Base-by-base conservation (phyloP, 2,888 invertebrate genomes). In the Leptopilina syphax region DNA sequence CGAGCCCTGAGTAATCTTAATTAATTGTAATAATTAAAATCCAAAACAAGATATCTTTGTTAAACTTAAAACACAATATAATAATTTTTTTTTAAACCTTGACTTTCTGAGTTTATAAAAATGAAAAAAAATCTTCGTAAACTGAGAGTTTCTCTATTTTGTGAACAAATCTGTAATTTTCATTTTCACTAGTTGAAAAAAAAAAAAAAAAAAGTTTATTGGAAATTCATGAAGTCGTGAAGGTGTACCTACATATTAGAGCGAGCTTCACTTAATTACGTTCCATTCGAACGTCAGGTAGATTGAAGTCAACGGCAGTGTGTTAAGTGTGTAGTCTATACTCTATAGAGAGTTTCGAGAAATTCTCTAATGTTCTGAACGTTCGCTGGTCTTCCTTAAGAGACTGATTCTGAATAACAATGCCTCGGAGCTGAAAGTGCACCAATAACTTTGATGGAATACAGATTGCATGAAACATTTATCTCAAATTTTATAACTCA, bases 331-430 rank as follows among this genome's bases (percentile, higher is more conserved):
- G 44, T 34, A 34, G 34, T 34, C 24, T 54, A 7, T 57, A 73
- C 54, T 13, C 57, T 27, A 27, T 12, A 73, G 13, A 73, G 73
- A 73, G 54, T 73, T 73, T 73, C 73, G 57, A 73, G 73, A 73
- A 57, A 73, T 73, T 73, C 57, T 70, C 27, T 54, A 54, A 47
- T 47, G 50, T 50, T 67, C 47, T 27, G 50, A 50, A 27, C 54
- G 70, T 70, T 70, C 70, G 24, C 65, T 65, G 65, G 65, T 41
- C 65, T 34, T 65, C 65, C 65, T 73, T 57, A 57, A n/a, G 73
- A 73, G 73, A 73, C 5, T 57, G 73, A 73, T 73, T 73, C 73
- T 73, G 57, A 73, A 73, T 73, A 73, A 73, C 73, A 73, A 73
- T 60, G 73, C 73, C 73, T 57, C 57, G 8, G 57, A 73, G 57